Evolutionary conservation across 2,113 vertebrate species (phyloP).

Genomic region (Pandion haliaetus): DNA sequence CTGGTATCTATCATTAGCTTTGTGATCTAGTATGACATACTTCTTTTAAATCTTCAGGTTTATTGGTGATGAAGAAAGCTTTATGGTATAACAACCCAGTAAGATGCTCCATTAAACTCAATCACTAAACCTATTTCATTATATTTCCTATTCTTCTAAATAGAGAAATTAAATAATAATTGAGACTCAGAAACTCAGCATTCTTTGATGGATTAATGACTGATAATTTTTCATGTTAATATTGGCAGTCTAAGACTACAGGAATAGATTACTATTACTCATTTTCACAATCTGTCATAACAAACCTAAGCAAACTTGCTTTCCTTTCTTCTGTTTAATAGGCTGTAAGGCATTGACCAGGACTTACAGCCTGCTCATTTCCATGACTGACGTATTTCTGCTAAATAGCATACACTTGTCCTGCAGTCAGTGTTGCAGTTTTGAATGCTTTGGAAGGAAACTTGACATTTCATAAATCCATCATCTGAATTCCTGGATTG

Average conservation of each 20-base stretch:
- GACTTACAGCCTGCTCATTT: constrained; percentile 53
- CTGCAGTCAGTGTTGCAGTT: constrained; percentile 31
- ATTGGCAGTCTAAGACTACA: constrained; percentile 63
- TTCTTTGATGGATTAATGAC: constrained; percentile 68
- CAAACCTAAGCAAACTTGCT: constrained; percentile 65
- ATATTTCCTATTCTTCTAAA: constrained; percentile 48
- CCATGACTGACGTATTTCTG: constrained; percentile 61
- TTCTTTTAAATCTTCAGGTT: constrained; percentile 1
- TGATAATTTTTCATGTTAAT: constrained; percentile 70
- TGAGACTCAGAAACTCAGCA: constrained; percentile 31
- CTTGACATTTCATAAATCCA: constrained; percentile 37
- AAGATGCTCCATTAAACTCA: constrained; percentile 15
- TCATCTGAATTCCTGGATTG: constrained; percentile 9
- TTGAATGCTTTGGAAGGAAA: constrained; percentile 43
- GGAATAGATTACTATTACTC: constrained; percentile 55
- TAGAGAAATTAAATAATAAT: constrained; percentile 56
- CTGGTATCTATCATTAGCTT: not conserved
- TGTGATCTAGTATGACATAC: not conserved
- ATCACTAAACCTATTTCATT: constrained; percentile 49
- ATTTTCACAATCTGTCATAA: constrained; percentile 41
- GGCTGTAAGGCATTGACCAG: constrained; percentile 69
- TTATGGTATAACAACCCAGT: constrained; percentile 20
- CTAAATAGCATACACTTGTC: constrained; percentile 44
- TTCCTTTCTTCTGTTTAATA: constrained; percentile 70
- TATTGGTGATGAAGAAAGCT: not conserved